Base-by-base conservation (phyloP, 2,797 vertebrate genomes). In the Micropoecilia bifurca region DNA sequence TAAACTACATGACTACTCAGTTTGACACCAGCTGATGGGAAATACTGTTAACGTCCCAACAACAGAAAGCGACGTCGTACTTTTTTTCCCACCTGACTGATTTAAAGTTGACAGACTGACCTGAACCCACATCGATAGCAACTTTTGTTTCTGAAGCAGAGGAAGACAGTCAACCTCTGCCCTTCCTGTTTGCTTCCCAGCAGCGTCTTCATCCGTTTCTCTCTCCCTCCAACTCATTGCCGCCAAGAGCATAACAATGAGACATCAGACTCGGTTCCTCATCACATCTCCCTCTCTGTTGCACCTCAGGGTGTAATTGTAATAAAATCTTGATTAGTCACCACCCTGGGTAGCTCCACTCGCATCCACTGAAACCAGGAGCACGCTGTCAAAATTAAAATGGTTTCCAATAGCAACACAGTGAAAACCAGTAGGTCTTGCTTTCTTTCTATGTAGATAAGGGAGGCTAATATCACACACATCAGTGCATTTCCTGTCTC, bases 341-440 rank as follows among this genome's bases (percentile, higher is more conserved):
- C 79, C 76, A 13, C 80, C 79, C 79, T 84, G 80, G 79, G 90
- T 79, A 71, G 77, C 84, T 86, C 78, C 73, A 73, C 75, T 87
- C 74, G 69, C 72, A 82, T 86, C 80, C 78, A 74, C 73, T 77
- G 85, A 84, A 89, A 87, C 78, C 73, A 78, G 81, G 80, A 83
- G 77, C 90, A 88, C 83, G 86, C 82, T 12, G 18, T 85, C 71
- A 87, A 82, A 88, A 85, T 90, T 78, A 82, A 87, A 85, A 74
- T 59, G 66, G 92, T 93, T 90, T 90, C 92, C 91, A 91, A 88
- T 92, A 50, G 91, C 93, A 93, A 90, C 91, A 68, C 80, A 13
- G 48, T 76, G 74, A 85, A 86, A 85, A 50, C 48, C 48, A 2
- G 59, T 45, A 47, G 79, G 66, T 45, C 72, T 75, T 41, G 2